These are phyloP conservation scores for Lasioglossum lativentre DNA, from an alignment of 2,888 invertebrate genomes.

Conservation along the genomic window DNA sequence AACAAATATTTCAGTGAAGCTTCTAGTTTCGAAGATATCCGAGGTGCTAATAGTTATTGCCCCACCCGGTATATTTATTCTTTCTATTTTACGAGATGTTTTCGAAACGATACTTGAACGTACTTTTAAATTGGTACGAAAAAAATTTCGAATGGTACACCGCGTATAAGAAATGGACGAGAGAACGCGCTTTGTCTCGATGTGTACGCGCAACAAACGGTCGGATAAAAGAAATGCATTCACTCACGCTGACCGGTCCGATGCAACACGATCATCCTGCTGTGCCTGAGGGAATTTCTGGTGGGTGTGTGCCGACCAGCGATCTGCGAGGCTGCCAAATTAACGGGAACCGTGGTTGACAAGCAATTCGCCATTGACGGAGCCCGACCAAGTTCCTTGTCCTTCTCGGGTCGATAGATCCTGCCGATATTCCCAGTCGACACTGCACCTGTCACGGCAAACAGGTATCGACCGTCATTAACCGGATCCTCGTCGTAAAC, in stretches of 20 bases:
- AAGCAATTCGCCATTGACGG: constrained; percentile 86
- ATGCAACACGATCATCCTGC: constrained; percentile 89
- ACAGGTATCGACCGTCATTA: not conserved
- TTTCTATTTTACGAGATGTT: too few species aligned
- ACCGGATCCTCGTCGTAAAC: not conserved
- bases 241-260: constrained; percentile 86
- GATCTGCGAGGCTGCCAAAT: constrained; percentile 87
- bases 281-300: constrained; percentile 89
- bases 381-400: constrained; percentile 78
- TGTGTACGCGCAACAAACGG: not conserved
- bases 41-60: too few species aligned
- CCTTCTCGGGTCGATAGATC: constrained; percentile 73
- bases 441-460: constrained; percentile 73
- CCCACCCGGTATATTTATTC: too few species aligned
- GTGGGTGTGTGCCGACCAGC: constrained; percentile 89
- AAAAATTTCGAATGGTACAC: not conserved
- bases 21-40: too few species aligned
- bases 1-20: too few species aligned
- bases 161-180: not conserved
- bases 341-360: constrained; percentile 89
- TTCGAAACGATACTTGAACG: too few species aligned
- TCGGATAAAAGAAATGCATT: constrained; percentile 24
- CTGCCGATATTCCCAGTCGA: constrained; percentile 79
- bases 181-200: not conserved
- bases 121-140: too few species aligned